Conservation (phyloP, 2,888 invertebrate species). For the Labia minor region DNA sequence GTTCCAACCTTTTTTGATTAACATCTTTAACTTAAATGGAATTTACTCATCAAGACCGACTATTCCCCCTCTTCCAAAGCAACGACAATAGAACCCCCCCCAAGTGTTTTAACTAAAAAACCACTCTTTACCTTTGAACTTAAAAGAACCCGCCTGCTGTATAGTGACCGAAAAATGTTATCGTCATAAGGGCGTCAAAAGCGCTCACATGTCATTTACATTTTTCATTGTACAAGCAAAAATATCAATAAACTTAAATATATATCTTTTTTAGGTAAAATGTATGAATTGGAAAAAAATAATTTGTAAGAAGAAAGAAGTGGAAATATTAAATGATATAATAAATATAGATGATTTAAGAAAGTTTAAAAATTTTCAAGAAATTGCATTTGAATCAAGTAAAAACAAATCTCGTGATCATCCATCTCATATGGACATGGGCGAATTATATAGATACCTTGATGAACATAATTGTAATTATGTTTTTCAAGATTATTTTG, state of each 20-base stretch:
- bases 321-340: slow-evolving; percentile 33
- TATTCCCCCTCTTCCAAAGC: too few relatives aligned
- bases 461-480: slow-evolving; percentile 55
- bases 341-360: slow-evolving; percentile 37
- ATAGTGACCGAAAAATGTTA: too few relatives aligned
- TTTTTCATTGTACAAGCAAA: too few relatives aligned
- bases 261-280: slow-evolving; percentile 45
- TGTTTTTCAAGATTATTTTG: slow-evolving; percentile 73
- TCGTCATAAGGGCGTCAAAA: too few relatives aligned
- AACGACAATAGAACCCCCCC: too few relatives aligned
- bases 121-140: too few relatives aligned
- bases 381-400: slow-evolving; percentile 46
- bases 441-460: slow-evolving; percentile 63
- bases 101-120: too few relatives aligned
- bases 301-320: slow-evolving; percentile 60
- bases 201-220: too few relatives aligned
- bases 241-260: neutral
- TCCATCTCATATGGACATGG: slow-evolving; percentile 62
- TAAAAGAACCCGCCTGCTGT: too few relatives aligned
- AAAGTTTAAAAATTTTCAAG: slow-evolving; percentile 56
- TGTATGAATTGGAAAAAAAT: slow-evolving; percentile 80
- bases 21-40: too few relatives aligned
- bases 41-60: too few relatives aligned
- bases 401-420: slow-evolving; percentile 38
- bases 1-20: too few relatives aligned